phyloP scores from a whole-genome alignment of 92 coral and sea anemone species.

The Actinostola sp. region DNA sequence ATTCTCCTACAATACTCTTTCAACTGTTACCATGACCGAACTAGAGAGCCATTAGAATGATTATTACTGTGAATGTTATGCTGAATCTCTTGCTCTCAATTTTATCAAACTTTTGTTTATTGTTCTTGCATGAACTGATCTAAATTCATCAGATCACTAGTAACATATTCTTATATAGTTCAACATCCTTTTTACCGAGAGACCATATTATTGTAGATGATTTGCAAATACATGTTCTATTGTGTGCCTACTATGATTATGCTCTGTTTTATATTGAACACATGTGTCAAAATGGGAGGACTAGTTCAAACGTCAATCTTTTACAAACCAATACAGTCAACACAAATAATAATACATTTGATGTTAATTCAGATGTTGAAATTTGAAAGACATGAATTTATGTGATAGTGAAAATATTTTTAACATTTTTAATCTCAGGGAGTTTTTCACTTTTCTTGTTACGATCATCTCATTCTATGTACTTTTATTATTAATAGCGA shows the following conservation, averaged over 20 bases:
- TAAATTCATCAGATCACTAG: too few species aligned
- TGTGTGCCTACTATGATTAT: not conserved
- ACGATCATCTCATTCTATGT: too few species aligned
- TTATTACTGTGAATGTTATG: not conserved
- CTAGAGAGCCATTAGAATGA: not conserved
- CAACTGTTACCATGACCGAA: not conserved
- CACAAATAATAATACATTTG: slow-evolving; percentile 5
- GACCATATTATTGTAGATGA: not conserved
- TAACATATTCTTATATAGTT: too few species aligned
- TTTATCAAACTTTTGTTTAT: too few species aligned
- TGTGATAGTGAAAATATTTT: not conserved
- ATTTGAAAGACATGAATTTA: not conserved
- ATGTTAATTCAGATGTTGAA: slow-evolving; percentile 17
- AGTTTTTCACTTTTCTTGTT: too few species aligned
- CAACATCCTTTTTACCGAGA: too few species aligned
- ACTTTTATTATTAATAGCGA: too few species aligned
- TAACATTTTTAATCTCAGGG: too few species aligned
- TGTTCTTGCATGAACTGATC: too few species aligned
- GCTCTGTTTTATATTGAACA: slow-evolving; percentile 17
- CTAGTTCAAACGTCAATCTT: not conserved
- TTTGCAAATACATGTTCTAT: slow-evolving; percentile 7
- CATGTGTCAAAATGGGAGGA: not conserved
- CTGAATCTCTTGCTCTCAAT: too few species aligned
- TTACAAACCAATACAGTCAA: slow-evolving; percentile 1
- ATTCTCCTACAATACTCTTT: not conserved